These are phyloP conservation scores for Fistularia commersonii DNA, from an alignment of 2,797 vertebrate species.

Conservation along the genomic window DNA sequence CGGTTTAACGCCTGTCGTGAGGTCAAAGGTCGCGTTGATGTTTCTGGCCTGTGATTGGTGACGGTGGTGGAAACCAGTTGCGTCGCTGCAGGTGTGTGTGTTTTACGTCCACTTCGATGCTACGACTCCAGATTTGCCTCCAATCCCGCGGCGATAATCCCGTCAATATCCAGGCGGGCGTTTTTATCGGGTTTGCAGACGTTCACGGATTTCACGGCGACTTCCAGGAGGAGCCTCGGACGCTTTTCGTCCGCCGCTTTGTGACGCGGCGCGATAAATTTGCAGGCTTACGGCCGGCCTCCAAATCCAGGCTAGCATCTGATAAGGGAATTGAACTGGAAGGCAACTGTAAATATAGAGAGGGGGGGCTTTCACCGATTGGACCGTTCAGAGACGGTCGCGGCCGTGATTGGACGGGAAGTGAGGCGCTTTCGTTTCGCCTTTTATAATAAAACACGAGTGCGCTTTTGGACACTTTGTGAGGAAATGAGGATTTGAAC, in stretches of 20 bases:
- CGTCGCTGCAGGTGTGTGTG: no score
- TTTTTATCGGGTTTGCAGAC: slow-evolving; percentile 17
- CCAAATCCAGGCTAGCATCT: slow-evolving; percentile 21
- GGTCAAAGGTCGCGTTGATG: no score
- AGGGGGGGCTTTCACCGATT: slow-evolving; percentile 19
- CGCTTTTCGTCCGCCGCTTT: slow-evolving; percentile 14
- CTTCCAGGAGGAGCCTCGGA: neutral
- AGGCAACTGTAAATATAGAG: slow-evolving; percentile 36
- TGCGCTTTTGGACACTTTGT: slow-evolving; percentile 3
- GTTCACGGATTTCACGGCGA: slow-evolving; percentile 1
- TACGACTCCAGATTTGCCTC: neutral
- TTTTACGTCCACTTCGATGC: no score
- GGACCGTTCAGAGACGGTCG: slow-evolving; percentile 28
- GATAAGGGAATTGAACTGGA: slow-evolving; percentile 37
- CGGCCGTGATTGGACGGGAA: slow-evolving; percentile 22
- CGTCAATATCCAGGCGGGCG: slow-evolving; percentile 12
- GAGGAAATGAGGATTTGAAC: no score
- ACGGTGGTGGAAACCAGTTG: no score
- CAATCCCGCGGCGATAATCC: neutral
- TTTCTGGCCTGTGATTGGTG: no score
- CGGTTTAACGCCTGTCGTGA: no score
- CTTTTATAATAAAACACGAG: slow-evolving; percentile 22
- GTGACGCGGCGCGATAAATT: slow-evolving; percentile 33
- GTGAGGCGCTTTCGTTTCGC: slow-evolving; percentile 13
- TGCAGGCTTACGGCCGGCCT: slow-evolving; percentile 17